Percentiles rank a stretch among this genome's conserved stretches.
Evolutionary conservation across 2,113 vertebrate species (phyloP).

Genomic region (Riparia riparia): DNA sequence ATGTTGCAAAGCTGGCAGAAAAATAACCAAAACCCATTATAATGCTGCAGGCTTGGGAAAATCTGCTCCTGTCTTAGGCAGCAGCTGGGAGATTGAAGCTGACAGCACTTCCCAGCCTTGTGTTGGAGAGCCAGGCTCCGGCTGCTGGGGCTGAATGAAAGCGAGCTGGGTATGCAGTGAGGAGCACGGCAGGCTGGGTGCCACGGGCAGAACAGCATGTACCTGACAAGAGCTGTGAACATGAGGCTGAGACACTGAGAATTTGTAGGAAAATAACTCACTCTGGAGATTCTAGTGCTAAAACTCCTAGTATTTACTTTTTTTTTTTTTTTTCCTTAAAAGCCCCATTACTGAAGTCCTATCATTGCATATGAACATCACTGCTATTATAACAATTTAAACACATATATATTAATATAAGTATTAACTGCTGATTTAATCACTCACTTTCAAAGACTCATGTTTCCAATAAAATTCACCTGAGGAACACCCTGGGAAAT

Average conservation of each 20-base stretch:
- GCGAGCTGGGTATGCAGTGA: rapidly evolving
- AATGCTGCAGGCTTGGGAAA: slow-evolving; percentile 43
- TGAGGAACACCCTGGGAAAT: neutral
- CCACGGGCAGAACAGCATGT: neutral
- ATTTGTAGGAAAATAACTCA: neutral
- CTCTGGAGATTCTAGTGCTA: neutral
- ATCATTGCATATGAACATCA: neutral
- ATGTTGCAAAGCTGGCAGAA: slow-evolving; percentile 22
- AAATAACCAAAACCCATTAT: neutral
- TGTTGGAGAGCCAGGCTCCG: neutral
- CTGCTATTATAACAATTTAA: neutral
- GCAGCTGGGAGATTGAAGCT: slow-evolving; percentile 50
- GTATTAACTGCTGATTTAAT: neutral
- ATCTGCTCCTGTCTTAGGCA: slow-evolving; percentile 6
- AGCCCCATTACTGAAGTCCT: neutral
- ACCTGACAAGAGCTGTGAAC: neutral
- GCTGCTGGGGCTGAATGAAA: neutral
- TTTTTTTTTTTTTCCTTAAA: neutral
- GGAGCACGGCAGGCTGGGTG: neutral
- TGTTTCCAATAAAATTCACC: neutral
- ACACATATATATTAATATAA: neutral
- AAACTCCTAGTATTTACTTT: neutral
- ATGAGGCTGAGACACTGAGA: rapidly evolving
- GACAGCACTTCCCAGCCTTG: neutral
- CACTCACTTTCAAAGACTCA: neutral